Base-by-base conservation (phyloP, 2,797 vertebrate species). In the Neosilurus mollespiculum region DNA sequence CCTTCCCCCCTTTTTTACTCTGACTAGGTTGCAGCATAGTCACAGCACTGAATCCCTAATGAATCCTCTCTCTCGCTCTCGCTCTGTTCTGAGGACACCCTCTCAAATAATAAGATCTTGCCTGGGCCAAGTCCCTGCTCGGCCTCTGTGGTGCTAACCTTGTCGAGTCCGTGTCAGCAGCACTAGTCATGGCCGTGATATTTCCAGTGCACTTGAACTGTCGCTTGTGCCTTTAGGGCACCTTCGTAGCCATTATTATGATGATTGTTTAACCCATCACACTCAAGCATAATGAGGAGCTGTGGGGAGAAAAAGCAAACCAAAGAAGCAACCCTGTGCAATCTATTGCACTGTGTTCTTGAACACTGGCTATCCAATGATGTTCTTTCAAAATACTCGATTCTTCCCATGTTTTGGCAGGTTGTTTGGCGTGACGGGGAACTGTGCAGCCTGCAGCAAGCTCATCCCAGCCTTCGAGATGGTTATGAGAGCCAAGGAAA, bases 401-500 rank as follows among this genome's bases (percentile, higher is more conserved):
- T 49, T 58, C 51, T 66, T 73, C 62, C 53, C 34, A 65, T 85
- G 59, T 85, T 87, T 78, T 20, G 54, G 67, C 92, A 99, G 98
- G 95, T 95, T 99, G 91, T 99, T 99, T 22, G 98, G 98, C 0
- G 98, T 99, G 71, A 99, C 98, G 0, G 98, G 98, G 85, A 99
- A 98, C 93, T 99, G 98, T 3, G 98, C 98, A 3, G 98, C 97
- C 84, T 99, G 98, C 92, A 99, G 97, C 91, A 99, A 99, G 89
- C 97, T 99, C 85, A 99, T 99, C 86, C 98, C 98, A 30, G 98
- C 98, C 88, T 99, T 99, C 84, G 98, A 99, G 94, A 99, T 99
- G 98, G 98, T 99, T 88, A 99, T 99, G 98, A 95, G 97, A 62
- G 98, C 98, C 81, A 99, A 98, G 93, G 98, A 99, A 91, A 99